phyloP scores from a whole-genome alignment of 2,797 vertebrate species.

The Mionectes olivaceus region DNA sequence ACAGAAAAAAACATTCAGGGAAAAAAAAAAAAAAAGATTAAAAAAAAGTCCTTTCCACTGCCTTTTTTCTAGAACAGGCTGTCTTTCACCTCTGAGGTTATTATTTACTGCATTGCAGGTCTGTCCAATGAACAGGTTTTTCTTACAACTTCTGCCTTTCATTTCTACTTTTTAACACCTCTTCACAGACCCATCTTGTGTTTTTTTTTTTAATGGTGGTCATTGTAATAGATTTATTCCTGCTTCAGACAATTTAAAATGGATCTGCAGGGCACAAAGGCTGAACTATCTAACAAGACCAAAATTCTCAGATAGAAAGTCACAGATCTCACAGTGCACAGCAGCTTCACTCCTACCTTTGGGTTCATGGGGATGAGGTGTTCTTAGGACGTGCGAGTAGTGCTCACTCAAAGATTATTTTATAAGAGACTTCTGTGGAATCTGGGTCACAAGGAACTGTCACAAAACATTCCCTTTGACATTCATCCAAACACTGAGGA shows the following conservation, averaged over 20 bases:
- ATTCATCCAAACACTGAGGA: slow-evolving; percentile 45
- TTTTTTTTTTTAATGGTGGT: background rate
- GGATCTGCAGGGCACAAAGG: slow-evolving; percentile 58
- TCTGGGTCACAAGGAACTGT: slow-evolving; percentile 64
- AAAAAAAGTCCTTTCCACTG: background rate
- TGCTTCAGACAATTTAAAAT: slow-evolving; percentile 39
- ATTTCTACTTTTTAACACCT: slow-evolving; percentile 43
- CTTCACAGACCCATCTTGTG: slow-evolving; percentile 45
- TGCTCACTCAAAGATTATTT: slow-evolving; percentile 39
- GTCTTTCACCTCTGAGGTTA: slow-evolving; percentile 52
- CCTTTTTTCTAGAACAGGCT: slow-evolving; percentile 35
- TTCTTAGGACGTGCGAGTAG: background rate
- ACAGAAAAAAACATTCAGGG: background rate
- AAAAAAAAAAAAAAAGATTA: no score
- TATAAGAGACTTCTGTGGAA: slow-evolving; percentile 27
- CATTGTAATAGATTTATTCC: slow-evolving; percentile 45
- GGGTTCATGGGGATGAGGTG: slow-evolving; percentile 1
- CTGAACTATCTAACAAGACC: slow-evolving; percentile 41
- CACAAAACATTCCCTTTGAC: slow-evolving; percentile 67
- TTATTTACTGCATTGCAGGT: slow-evolving; percentile 59
- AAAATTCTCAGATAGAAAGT: slow-evolving; percentile 33
- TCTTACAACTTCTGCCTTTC: slow-evolving; percentile 56
- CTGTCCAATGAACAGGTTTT: slow-evolving; percentile 32
- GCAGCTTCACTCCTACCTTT: background rate
- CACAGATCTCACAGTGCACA: slow-evolving; percentile 10